phyloP scores from a whole-genome alignment of 2,113 vertebrate species.

The Hippocampus mohnikei region DNA sequence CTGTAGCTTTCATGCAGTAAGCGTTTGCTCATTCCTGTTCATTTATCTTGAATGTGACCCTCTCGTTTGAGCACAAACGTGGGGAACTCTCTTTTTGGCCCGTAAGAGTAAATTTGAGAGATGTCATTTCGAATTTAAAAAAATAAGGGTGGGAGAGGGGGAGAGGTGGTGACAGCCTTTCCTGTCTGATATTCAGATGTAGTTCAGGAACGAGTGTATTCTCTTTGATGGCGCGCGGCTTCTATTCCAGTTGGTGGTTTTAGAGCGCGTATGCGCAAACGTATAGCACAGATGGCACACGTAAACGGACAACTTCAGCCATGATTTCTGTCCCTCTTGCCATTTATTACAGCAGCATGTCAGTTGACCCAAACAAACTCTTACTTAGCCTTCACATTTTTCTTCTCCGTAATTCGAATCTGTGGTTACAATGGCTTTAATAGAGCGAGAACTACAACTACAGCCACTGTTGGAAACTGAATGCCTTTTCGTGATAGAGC shows the following conservation, averaged over 20 bases:
- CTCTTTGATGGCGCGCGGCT: slow-evolving; percentile 47
- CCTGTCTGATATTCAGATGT: slow-evolving; percentile 75
- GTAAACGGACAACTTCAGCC: slow-evolving; percentile 35
- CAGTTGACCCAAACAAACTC: slow-evolving; percentile 11
- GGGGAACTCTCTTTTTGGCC: slow-evolving; percentile 30
- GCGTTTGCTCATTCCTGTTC: slow-evolving; percentile 54
- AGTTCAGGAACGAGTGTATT: slow-evolving; percentile 64
- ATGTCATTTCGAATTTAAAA: slow-evolving; percentile 29
- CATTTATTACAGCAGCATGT: slow-evolving; percentile 37
- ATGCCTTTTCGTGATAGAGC: slow-evolving; percentile 12
- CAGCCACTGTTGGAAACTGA: slow-evolving; percentile 9
- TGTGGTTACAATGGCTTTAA: not conserved
- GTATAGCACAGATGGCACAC: slow-evolving; percentile 52
- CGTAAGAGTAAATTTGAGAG: slow-evolving; percentile 8
- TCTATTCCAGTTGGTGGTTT: slow-evolving; percentile 39
- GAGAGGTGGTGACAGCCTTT: slow-evolving; percentile 52
- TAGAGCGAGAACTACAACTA: slow-evolving; percentile 6
- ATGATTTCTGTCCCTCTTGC: slow-evolving; percentile 29
- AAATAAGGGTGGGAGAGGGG: not conserved
- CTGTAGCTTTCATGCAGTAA: slow-evolving; percentile 66
- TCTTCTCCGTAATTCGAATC: not conserved
- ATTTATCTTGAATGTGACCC: slow-evolving; percentile 69
- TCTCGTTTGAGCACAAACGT: slow-evolving; percentile 51
- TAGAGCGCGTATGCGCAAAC: slow-evolving; percentile 44
- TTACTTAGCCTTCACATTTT: no score